Base-by-base conservation (phyloP, 2,888 invertebrate genomes). In the Drosophila subsilvestris region DNA sequence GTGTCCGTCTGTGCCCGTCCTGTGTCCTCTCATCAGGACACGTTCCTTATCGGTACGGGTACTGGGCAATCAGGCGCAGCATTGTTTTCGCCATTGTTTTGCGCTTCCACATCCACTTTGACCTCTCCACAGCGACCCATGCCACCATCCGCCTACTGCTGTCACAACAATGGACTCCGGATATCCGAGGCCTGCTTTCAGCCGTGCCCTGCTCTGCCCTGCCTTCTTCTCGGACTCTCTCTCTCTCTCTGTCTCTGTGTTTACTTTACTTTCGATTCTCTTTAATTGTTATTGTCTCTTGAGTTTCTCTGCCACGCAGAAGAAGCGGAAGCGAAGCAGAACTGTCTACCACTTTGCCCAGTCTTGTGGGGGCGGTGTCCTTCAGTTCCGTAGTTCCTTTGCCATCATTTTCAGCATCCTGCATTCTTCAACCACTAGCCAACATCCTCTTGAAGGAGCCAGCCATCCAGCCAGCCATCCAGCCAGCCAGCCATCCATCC, bases 21-120 rank as follows among this genome's bases (percentile, higher is more conserved):
- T 53, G 27, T 70, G 77, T 69, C 58, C 65, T 66, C 80, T 58
- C 79, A 66, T 76, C 78, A 54, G 68, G 57, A 37, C 70, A 25
- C 18, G 58, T 42, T 59, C 63, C 57, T 78, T 81, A 81, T 81
- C 81, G 75, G 61, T 60, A 55, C 54, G 50, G 73, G 62, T 58
- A 54, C 53, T 55, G 62, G 72, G 74, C 84, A 86, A 82, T 82
- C 82, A 78, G 68, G 69, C 78, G 51, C 67, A 63, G 78, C 69
- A 83, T 82, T 83, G 84, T 86, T 86, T 83, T 68, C 76, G 51
- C 59, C 72, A 59, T 76, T 50, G 58, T 71, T 78, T 59, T 59
- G 22, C 37, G 20, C 50, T 61, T 65, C 67, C 60, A 63, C 63
- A 62, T 56, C 59, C 59, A 57, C 48, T 57, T n/a, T 37, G 37